A percentile compares a stretch with the other conserved stretches of the same genome.
These are phyloP conservation scores for Drosophila virilis DNA, from an alignment of 1,140 invertebrate species.

Conservation along the genomic window DNA sequence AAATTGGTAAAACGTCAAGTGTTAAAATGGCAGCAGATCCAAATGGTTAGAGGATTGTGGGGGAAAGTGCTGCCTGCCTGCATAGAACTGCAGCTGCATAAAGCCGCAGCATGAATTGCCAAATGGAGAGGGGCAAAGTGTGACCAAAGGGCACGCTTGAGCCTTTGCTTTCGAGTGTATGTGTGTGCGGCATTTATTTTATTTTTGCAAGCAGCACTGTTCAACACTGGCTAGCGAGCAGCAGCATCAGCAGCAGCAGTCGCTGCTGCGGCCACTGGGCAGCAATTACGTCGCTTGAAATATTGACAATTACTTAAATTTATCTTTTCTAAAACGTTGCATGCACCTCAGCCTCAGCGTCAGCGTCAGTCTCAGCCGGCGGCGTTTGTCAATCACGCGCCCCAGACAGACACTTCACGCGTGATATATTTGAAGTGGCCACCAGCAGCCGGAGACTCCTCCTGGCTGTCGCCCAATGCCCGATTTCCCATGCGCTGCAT, in stretches of 20 bases:
- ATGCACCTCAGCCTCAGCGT: conserved; percentile 62
- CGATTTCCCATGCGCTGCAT: conserved; percentile 36
- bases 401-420: conserved; percentile 59
- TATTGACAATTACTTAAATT: conserved; percentile 82
- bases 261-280: conserved; percentile 43
- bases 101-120: conserved; percentile 45
- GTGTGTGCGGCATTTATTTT: conserved; percentile 53
- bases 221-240: conserved; percentile 27
- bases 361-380: conserved; percentile 56
- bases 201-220: conserved; percentile 27
- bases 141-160: conserved; percentile 10
- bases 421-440: conserved; percentile 81
- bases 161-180: conserved; percentile 19
- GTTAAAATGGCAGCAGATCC: conserved; percentile 34
- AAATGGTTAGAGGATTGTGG: conserved; percentile 7
- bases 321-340: conserved; percentile 78
- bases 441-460: conserved; percentile 4
- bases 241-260: too few relatives aligned
- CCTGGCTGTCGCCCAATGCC: neutral
- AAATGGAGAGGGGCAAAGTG: neutral
- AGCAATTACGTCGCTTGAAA: conserved; percentile 80
- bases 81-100: conserved; percentile 73
- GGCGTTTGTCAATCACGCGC: conserved; percentile 75
- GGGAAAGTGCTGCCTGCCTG: conserved; percentile 1
- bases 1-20: conserved; percentile 82